These are phyloP conservation scores for Calephelis virginiensis DNA, from an alignment of 1,140 invertebrate genomes.

Conservation along the genomic window DNA sequence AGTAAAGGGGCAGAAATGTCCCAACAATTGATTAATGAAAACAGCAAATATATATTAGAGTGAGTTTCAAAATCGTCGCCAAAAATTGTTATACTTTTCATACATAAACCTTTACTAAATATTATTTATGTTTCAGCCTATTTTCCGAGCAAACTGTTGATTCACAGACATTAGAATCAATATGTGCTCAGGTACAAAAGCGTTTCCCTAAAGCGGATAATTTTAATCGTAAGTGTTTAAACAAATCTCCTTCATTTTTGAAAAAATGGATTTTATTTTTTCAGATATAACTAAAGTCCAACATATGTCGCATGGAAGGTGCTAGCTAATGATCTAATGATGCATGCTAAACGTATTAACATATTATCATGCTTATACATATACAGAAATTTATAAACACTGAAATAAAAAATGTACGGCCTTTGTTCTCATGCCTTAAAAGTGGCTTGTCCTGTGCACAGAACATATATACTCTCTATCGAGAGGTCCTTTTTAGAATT, in stretches of 20 bases:
- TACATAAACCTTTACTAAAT: slow-evolving; percentile 21
- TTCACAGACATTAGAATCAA: slow-evolving; percentile 68
- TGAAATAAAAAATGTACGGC: too few species aligned
- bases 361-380: too few species aligned
- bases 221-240: slow-evolving; percentile 82
- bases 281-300: too few species aligned
- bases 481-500: too few species aligned
- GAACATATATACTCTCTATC: too few species aligned
- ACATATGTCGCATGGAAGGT: too few species aligned
- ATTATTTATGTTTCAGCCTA: slow-evolving; percentile 57
- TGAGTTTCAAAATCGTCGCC: slow-evolving; percentile 38
- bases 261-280: too few species aligned
- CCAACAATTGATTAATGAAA: slow-evolving; percentile 65
- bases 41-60: slow-evolving; percentile 73
- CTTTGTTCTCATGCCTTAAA: too few species aligned
- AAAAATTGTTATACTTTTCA: slow-evolving; percentile 15
- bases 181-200: slow-evolving; percentile 83
- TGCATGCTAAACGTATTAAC: too few species aligned
- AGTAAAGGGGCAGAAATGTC: slow-evolving; percentile 44
- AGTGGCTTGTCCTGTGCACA: too few species aligned
- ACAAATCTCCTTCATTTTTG: not conserved
- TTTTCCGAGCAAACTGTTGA: slow-evolving; percentile 77
- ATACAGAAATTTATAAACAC: too few species aligned
- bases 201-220: slow-evolving; percentile 86
- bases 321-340: too few species aligned